Conservation (phyloP, 2,113 vertebrate species). For the Mustelus asterias region DNA sequence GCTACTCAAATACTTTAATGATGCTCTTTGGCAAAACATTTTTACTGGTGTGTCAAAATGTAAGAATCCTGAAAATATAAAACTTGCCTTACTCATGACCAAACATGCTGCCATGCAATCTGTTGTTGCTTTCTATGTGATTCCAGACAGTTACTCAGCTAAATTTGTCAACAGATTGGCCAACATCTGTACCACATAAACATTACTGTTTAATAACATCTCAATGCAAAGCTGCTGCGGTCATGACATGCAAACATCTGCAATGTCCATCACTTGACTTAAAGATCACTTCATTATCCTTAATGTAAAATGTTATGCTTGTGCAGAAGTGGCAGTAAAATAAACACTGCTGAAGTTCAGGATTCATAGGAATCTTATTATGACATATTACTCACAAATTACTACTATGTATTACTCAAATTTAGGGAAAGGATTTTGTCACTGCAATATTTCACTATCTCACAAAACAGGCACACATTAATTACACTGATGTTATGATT, state of each 20-base stretch:
- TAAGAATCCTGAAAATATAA: slow-evolving; percentile 39
- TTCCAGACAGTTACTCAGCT: slow-evolving; percentile 7
- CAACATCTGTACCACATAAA: background rate
- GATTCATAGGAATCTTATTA: background rate
- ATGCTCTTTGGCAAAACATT: background rate
- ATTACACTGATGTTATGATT: background rate
- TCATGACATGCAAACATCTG: background rate
- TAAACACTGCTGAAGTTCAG: background rate
- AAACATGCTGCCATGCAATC: background rate
- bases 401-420: too few relatives aligned
- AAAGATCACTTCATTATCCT: background rate
- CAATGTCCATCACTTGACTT: background rate
- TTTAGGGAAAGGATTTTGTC: background rate
- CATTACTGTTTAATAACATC: background rate
- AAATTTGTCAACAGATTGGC: slow-evolving; percentile 2
- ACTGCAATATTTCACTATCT: background rate
- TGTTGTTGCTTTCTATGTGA: background rate
- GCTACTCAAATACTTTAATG: background rate
- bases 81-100: slow-evolving; percentile 40
- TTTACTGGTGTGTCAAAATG: slow-evolving; percentile 2
- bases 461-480: background rate
- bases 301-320: background rate
- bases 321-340: background rate
- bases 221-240: slow-evolving; percentile 1
- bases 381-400: background rate